Evolutionary conservation across 1,140 invertebrate genomes (phyloP).

Genomic region (Conus ventricosus): DNA sequence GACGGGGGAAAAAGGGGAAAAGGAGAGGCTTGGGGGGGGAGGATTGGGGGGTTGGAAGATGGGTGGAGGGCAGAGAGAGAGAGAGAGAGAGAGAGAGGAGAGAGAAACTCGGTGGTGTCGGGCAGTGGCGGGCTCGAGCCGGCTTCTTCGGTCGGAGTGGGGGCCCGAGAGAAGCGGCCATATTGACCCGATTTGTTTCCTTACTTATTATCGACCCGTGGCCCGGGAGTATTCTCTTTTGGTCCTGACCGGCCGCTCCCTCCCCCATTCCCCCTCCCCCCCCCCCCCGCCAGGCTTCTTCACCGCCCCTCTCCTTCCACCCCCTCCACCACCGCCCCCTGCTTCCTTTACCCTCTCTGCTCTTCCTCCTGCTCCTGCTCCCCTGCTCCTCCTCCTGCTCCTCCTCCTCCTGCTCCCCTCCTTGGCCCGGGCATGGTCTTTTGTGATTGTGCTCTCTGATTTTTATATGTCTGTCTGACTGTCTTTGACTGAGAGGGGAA

Average conservation of each 20-base stretch:
- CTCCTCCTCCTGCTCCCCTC: not conserved
- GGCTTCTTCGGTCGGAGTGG: no score
- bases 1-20: no score
- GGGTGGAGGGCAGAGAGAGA: not conserved
- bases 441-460: not conserved
- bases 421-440: not conserved
- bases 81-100: not conserved
- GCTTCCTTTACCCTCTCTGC: no score
- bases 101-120: not conserved
- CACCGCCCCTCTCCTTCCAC: not conserved
- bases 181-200: constrained; percentile 35
- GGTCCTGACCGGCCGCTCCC: not conserved
- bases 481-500: no score
- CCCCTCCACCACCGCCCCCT: not conserved
- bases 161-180: not conserved
- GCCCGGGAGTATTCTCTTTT: not conserved
- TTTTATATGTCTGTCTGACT: not conserved
- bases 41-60: not conserved
- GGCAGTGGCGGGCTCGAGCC: no score
- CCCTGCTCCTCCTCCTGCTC: not conserved
- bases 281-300: not conserved
- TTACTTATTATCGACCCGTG: constrained; percentile 14
- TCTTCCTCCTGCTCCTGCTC: not conserved
- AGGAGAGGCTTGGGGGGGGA: not conserved
- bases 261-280: not conserved